Evolutionary conservation across 2,888 invertebrate species (phyloP).

Genomic region (Timema podura): DNA sequence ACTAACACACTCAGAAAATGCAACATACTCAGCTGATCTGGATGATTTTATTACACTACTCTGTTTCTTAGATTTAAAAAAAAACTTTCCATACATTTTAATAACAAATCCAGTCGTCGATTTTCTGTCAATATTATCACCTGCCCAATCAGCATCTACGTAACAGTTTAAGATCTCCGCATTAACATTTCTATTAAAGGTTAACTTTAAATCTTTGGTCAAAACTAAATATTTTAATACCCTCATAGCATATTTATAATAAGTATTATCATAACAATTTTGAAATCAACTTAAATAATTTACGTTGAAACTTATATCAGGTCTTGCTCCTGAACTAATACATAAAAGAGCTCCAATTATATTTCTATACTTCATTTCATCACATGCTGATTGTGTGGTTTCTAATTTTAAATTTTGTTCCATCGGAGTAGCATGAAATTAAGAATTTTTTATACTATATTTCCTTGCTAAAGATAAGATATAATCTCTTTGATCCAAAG

Average conservation of each 20-base stretch:
- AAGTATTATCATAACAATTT: background rate
- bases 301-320: background rate
- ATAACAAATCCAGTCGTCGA: background rate
- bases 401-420: too few species aligned
- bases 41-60: background rate
- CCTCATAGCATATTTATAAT: background rate
- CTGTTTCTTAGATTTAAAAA: background rate
- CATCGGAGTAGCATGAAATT: too few species aligned
- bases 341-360: background rate
- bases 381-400: too few species aligned
- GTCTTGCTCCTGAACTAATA: background rate
- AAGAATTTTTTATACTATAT: too few species aligned
- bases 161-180: background rate
- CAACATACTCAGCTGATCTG: background rate
- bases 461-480: background rate
- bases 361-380: background rate
- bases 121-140: background rate
- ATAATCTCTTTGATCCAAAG: background rate
- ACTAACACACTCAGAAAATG: background rate
- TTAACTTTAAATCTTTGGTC: background rate
- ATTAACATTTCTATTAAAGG: background rate
- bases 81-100: background rate
- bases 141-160: background rate
- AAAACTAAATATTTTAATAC: background rate
- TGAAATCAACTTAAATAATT: conserved; percentile 5